A percentile compares a stretch with the other conserved stretches of the same genome.
Conservation (phyloP, 2,797 vertebrate species). For the Xenopus petersii region DNA sequence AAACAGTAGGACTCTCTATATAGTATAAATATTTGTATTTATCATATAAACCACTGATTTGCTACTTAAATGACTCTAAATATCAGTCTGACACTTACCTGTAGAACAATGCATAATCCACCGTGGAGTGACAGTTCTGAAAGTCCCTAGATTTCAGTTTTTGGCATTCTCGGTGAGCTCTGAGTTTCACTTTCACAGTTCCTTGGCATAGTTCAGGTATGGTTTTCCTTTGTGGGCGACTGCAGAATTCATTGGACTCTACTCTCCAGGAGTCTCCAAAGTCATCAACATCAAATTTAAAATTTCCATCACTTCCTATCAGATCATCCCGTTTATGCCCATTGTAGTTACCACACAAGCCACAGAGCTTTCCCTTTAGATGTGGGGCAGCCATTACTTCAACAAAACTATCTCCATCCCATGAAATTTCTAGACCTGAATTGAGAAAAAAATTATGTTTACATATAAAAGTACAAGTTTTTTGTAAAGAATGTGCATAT, state of each 20-base stretch:
- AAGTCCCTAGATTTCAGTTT: constrained; percentile 95
- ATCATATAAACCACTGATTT: too few species aligned
- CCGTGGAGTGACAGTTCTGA: constrained; percentile 85
- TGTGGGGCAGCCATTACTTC: constrained; percentile 91
- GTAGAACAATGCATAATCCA: constrained; percentile 89
- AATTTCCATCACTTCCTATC: constrained; percentile 87
- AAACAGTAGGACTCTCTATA: too few species aligned
- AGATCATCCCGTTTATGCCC: constrained; percentile 92
- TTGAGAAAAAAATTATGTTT: not conserved
- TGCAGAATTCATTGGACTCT: constrained; percentile 89
- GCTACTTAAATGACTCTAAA: not conserved
- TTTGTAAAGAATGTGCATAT: too few species aligned
- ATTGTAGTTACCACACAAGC: constrained; percentile 96
- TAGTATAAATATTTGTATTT: too few species aligned
- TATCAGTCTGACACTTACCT: constrained; percentile 65
- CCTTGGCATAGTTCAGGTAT: constrained; percentile 83
- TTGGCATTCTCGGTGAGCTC: constrained; percentile 92
- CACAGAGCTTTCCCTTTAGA: constrained; percentile 88
- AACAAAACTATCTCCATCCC: constrained; percentile 98
- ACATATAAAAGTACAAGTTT: too few species aligned
- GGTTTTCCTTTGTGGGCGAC: constrained; percentile 71
- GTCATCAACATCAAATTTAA: constrained; percentile 95
- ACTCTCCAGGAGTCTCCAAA: constrained; percentile 95
- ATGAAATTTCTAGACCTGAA: constrained; percentile 89
- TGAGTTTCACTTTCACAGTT: constrained; percentile 86